Base-by-base conservation (phyloP, 30 jellyfish, hydroid and myxozoan species). In the Rhopilema esculentum region DNA sequence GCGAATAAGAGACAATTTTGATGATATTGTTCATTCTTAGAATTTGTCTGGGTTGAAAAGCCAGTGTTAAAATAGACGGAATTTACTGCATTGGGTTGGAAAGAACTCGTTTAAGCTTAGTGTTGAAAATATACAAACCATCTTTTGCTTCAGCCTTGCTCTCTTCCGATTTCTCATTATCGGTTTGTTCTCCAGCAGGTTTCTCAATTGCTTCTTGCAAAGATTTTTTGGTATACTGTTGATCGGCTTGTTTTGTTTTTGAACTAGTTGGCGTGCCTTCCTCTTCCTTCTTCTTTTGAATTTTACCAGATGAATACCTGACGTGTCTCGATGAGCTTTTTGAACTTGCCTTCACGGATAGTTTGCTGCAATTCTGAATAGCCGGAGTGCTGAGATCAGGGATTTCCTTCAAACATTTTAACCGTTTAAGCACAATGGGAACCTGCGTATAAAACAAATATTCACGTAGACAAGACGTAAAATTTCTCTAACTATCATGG, bases 391-490 rank as follows among this genome's bases (percentile, higher is more conserved):
- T 72, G 31, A 81, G 88, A 69, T 93, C 96, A 12, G 67, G 4
- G 26, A 93, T 68, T 31, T 88, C 97, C 49, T 95, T 75, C 74
- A 93, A 72, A 49, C 78, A 69, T 40, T 89, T 90, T 57, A 93
- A 68, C 63, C 97, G 51, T 72, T 79, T 89, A 8, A 93, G 71
- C 7, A 89, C 88, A 25, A 89, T 69, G 9, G 98, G 97, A 24
- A 88, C 95, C 98, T 93, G 31, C 75, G 49, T 26, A 20, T 9
- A 1, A 16, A 26, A 16, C 52, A 4, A 32, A 20, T 22, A 1
- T 4, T 4, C 28, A 4, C 20, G 29, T 30, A 9, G 33, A 22
- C 75, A n/a, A n/a, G n/a, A n/a, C n/a, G n/a, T n/a, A n/a, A n/a
- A n/a, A n/a, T n/a, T n/a, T n/a, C n/a, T n/a, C n/a, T n/a, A n/a